Base-by-base conservation (phyloP, 1,140 invertebrate genomes). In the Eueides isabella region DNA sequence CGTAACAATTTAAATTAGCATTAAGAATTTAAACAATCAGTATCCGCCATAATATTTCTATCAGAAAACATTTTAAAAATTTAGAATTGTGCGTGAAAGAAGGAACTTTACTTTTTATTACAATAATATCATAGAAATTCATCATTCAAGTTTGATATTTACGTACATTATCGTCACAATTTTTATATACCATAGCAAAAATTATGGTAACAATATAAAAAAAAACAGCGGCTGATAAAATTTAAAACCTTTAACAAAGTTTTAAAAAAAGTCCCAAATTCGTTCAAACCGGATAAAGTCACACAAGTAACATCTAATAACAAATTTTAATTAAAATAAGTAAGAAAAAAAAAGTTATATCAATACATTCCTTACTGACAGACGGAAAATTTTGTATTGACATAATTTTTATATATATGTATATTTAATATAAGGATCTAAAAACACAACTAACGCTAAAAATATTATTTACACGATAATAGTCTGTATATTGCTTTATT, bases 401-500 rank as follows among this genome's bases (percentile, higher is more conserved):
- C n/a, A 44, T 44, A 44, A 3, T 44, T 6, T n/a, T 38, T 0
- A 14, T 44, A n/a, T 44, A 44, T 44, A 44, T 44, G 5, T 44
- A 19, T 44, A 44, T 44, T 44, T 2, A 1, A 6, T 44, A 44
- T 44, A 44, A 7, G n/a, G 5, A 44, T 44, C 41, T 44, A 19
- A 44, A 44, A n/a, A 14, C 5, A 44, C 16, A 29, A 55, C 44
- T 61, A 31, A 68, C 29, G 30, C 71, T 72, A 62, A 61, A 44
- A 33, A n/a, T 64, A 72, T 38, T 68, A 35, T 72, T 68, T 76
- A 38, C 71, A 76, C 65, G 68, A 64, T 48, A 19, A 19, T 48
- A 38, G 35, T 38, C 14, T 38, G 35, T 68, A 72, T 72, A 68
- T 76, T 72, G 75, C 70, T 76, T 67, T 55, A 29, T 48, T 75